phyloP scores from a whole-genome alignment of 2,797 vertebrate species.

The Picus viridis region DNA sequence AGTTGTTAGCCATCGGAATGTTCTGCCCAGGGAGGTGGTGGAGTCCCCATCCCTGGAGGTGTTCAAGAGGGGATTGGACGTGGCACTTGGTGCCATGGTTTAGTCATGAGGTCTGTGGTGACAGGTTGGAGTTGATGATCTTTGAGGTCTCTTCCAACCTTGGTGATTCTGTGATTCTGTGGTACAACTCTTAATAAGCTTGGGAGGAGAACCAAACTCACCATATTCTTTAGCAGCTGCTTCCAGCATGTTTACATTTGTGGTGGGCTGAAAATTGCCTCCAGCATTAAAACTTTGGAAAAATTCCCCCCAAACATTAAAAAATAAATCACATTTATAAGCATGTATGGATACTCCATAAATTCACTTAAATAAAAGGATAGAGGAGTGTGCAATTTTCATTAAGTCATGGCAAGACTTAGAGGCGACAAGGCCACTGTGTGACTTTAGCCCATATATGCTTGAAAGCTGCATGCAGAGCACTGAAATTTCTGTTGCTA shows the following conservation, averaged over 20 bases:
- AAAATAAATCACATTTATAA: neutral
- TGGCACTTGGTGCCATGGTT: too few species aligned
- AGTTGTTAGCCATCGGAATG: too few species aligned
- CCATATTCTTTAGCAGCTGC: neutral
- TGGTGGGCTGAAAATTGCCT: too few species aligned
- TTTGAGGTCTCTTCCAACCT: too few species aligned
- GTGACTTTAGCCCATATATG: neutral
- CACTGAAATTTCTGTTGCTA: neutral
- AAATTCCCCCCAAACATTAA: neutral
- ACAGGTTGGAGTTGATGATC: too few species aligned
- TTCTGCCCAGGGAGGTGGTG: too few species aligned
- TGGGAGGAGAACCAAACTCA: neutral
- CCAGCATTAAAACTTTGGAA: too few species aligned
- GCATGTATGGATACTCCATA: neutral
- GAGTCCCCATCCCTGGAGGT: too few species aligned
- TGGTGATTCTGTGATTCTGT: neutral
- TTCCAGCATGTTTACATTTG: neutral
- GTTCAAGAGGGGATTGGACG: too few species aligned
- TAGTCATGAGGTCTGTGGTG: too few species aligned
- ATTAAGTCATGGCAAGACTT: neutral
- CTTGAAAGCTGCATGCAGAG: neutral
- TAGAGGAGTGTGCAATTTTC: neutral
- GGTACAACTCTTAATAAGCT: neutral
- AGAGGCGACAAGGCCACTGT: neutral
- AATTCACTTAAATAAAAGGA: neutral